Conservation (phyloP, 2,113 vertebrate genomes). For the Bos indicus region DNA sequence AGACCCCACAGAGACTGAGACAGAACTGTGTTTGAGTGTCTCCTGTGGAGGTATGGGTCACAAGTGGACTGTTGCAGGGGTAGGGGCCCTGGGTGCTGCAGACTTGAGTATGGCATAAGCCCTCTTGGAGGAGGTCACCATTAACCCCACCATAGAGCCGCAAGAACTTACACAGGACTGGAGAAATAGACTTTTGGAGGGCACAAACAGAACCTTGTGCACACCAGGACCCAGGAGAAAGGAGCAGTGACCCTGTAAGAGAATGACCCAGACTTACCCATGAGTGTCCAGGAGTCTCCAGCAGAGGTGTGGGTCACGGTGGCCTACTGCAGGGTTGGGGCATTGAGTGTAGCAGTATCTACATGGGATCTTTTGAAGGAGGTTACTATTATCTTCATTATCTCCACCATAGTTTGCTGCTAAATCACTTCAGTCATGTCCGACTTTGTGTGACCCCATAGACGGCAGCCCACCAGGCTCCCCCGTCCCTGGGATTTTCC, state of each 20-base stretch:
- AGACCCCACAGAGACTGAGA: neutral
- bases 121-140: neutral
- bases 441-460: too few species aligned
- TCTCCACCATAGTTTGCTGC: neutral
- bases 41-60: neutral
- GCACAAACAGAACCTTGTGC: neutral
- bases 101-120: neutral
- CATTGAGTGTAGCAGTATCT: neutral
- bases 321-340: neutral
- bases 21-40: neutral
- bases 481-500: too few species aligned
- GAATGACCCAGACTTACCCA: neutral
- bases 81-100: neutral
- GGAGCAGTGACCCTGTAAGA: neutral
- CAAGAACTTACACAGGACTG: neutral
- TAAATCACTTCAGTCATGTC: too few species aligned
- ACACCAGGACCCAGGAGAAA: neutral
- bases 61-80: neutral
- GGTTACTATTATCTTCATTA: neutral
- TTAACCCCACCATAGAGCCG: neutral
- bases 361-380: neutral
- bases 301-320: accelerated
- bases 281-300: neutral
- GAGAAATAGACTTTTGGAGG: neutral
- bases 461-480: too few species aligned